These are phyloP conservation scores for Amazona guildingii DNA, from an alignment of 2,113 vertebrate genomes.

Conservation along the genomic window DNA sequence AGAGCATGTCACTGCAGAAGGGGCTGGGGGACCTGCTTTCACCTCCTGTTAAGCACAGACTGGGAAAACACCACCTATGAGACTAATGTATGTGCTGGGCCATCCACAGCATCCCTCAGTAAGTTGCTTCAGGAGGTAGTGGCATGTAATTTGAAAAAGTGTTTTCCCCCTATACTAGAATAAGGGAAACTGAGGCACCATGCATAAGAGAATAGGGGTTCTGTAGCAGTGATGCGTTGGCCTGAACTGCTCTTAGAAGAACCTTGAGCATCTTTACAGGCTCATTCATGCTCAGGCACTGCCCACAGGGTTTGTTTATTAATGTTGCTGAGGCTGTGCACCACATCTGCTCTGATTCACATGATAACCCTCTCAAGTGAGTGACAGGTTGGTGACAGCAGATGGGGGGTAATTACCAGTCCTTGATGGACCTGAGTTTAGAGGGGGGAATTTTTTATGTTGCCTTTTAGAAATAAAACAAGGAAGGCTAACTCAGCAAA, in stretches of 20 bases:
- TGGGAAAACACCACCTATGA: not conserved
- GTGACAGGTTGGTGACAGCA: not conserved
- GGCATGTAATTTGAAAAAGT: not conserved
- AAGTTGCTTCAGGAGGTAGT: not conserved
- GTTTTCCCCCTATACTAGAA: fast-evolving
- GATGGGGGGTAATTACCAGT: not conserved
- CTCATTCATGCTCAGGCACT: not conserved
- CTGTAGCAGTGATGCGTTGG: not conserved
- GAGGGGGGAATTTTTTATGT: not conserved
- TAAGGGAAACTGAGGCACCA: not conserved
- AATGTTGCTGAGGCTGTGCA: not conserved
- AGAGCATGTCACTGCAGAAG: not conserved
- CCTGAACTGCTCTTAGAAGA: not conserved
- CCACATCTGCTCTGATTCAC: not conserved
- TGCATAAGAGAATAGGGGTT: not conserved
- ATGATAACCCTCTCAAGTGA: not conserved
- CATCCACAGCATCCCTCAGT: not conserved
- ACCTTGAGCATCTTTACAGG: not conserved
- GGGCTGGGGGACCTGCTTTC: not conserved
- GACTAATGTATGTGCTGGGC: fast-evolving
- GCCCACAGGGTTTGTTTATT: not conserved
- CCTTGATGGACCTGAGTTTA: not conserved
- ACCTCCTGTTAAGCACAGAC: not conserved
- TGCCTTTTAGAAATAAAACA: constrained; percentile 6
- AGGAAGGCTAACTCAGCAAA: constrained; percentile 33